A percentile compares a stretch with the other conserved stretches of the same genome.
These are phyloP conservation scores for Zeus faber DNA, from an alignment of 2,113 vertebrate species.

Conservation along the genomic window DNA sequence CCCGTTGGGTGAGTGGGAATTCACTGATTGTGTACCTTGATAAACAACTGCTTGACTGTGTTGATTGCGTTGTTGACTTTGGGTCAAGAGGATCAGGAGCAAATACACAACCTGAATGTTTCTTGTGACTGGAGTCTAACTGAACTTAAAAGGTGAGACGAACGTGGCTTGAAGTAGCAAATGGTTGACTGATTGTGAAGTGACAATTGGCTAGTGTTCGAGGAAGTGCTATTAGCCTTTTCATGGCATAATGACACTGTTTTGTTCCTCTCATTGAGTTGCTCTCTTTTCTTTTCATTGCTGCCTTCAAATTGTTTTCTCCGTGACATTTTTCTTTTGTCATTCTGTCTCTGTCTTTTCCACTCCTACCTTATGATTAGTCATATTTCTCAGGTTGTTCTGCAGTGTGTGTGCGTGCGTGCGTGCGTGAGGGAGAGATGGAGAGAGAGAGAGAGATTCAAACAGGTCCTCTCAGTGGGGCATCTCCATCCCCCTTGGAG, in stretches of 20 bases:
- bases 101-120: no score
- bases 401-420: no score
- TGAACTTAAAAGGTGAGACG: no score
- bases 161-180: no score
- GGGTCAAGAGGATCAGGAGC: not conserved
- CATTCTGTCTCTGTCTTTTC: conserved; percentile 1
- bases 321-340: conserved; percentile 64
- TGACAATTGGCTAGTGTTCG: no score
- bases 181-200: no score
- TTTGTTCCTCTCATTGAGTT: not conserved
- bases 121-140: no score
- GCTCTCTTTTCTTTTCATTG: conserved; percentile 23
- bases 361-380: conserved; percentile 45
- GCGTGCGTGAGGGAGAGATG: no score
- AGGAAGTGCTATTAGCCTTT: not conserved
- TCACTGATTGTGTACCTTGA: conserved; percentile 14
- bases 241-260: not conserved
- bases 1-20: conserved; percentile 9
- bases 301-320: conserved; percentile 49
- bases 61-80: conserved; percentile 7
- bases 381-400: conserved; percentile 38
- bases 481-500: conserved; percentile 15
- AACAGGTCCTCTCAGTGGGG: conserved; percentile 33
- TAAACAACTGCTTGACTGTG: conserved; percentile 12
- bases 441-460: no score